These are phyloP conservation scores for Loris lydekkerianus DNA, from an alignment of 2,797 vertebrate genomes.

Conservation along the genomic window DNA sequence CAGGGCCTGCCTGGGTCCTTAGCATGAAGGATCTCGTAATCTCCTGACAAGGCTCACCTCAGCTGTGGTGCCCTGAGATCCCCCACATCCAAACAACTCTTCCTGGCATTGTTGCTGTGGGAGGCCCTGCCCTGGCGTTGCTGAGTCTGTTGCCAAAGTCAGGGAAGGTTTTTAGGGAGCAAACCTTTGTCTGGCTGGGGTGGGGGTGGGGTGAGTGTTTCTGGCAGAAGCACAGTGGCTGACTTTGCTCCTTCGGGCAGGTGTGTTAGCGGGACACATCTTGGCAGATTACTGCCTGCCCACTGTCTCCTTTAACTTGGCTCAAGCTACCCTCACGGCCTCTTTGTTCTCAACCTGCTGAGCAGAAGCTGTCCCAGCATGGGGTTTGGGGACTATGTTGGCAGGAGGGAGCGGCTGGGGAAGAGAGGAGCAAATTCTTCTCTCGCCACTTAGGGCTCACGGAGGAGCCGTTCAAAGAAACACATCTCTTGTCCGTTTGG, in stretches of 20 bases:
- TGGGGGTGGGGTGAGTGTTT: background rate
- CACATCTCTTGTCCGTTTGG: background rate
- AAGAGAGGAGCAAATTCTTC: background rate
- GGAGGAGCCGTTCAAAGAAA: background rate
- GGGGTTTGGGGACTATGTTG: background rate
- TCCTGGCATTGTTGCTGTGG: background rate
- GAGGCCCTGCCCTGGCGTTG: background rate
- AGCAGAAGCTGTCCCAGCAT: background rate
- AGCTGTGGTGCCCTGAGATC: background rate
- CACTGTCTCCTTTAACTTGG: background rate
- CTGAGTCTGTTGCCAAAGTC: background rate
- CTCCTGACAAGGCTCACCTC: background rate
- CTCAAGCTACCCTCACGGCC: background rate
- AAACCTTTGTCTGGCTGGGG: background rate
- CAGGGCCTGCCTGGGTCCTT: background rate
- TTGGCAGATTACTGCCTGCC: slow-evolving; percentile 22
- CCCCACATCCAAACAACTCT: background rate
- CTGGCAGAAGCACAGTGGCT: background rate
- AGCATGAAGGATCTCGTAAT: background rate
- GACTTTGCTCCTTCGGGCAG: background rate
- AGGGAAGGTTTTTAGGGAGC: background rate
- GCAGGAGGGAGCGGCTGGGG: background rate
- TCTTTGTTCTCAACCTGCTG: background rate
- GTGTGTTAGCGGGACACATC: slow-evolving; percentile 14
- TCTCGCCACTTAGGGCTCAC: background rate